Conservation (phyloP, 2,113 vertebrate species). For the Corapipo altera region DNA sequence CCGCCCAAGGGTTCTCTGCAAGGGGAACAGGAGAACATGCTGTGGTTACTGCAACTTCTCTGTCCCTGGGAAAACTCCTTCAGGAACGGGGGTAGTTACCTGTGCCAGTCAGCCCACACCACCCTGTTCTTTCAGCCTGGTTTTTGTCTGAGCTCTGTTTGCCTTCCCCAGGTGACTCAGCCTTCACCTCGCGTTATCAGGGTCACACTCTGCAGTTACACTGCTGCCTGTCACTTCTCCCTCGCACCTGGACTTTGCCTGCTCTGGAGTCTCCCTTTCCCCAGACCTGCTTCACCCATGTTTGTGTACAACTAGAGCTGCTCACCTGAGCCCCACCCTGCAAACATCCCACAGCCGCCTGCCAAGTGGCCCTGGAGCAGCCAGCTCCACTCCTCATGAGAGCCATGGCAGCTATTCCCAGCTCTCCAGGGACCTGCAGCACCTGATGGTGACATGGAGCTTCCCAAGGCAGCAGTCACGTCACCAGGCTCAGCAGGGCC, state of each 20-base stretch:
- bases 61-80: not conserved
- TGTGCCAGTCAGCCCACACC: not conserved
- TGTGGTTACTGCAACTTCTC: not conserved
- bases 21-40: not conserved
- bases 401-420: not conserved
- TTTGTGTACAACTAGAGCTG: not conserved
- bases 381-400: rapidly evolving
- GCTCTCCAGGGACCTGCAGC: not conserved
- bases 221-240: not conserved
- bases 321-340: not conserved
- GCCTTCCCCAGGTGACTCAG: conserved; percentile 27
- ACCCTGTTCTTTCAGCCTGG: not conserved
- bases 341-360: not conserved
- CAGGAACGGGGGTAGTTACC: not conserved
- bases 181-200: not conserved
- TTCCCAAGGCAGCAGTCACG: not conserved
- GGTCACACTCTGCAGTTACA: not conserved
- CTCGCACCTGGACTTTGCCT: conserved; percentile 20
- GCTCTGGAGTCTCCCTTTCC: not conserved
- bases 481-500: not conserved
- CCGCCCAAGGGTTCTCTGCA: conserved; percentile 81
- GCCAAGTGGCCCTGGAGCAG: rapidly evolving
- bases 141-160: not conserved
- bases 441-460: not conserved
- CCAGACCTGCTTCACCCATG: not conserved